Percentiles rank a stretch among this genome's conserved stretches.
Evolutionary conservation across 1,140 invertebrate species (phyloP).

Genomic region (Cydia amplana): DNA sequence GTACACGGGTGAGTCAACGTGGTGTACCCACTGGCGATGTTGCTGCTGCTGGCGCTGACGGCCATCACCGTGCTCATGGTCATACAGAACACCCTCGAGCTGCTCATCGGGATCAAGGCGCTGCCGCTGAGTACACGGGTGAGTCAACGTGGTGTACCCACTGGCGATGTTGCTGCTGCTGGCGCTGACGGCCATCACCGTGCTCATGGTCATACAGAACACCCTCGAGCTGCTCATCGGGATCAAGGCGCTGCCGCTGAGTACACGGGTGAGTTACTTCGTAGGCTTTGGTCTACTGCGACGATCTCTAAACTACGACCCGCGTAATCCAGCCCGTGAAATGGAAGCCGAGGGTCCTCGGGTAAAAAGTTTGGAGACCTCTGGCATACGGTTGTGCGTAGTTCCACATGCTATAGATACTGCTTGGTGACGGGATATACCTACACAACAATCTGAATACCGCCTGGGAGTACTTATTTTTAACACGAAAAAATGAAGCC

Average conservation of each 20-base stretch:
- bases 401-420: no score
- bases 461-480: no score
- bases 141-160: conserved; percentile 93
- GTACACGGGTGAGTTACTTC: conserved; percentile 84
- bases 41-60: conserved; percentile 92
- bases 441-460: no score
- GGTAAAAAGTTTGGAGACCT: no score
- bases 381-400: no score
- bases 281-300: background rate
- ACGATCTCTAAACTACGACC: no score
- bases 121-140: conserved; percentile 91
- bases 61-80: conserved; percentile 94
- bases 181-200: conserved; percentile 90
- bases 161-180: conserved; percentile 94
- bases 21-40: conserved; percentile 95
- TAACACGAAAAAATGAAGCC: no score
- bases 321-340: no score
- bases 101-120: conserved; percentile 95
- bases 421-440: no score
- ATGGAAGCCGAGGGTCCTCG: no score
- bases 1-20: conserved; percentile 90
- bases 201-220: conserved; percentile 95
- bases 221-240: conserved; percentile 95
- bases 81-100: conserved; percentile 94
- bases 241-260: conserved; percentile 93